A percentile compares a stretch with the other conserved stretches of the same genome.
These are phyloP conservation scores for Cabera pusaria DNA, from an alignment of 2,888 invertebrate species.

Conservation along the genomic window DNA sequence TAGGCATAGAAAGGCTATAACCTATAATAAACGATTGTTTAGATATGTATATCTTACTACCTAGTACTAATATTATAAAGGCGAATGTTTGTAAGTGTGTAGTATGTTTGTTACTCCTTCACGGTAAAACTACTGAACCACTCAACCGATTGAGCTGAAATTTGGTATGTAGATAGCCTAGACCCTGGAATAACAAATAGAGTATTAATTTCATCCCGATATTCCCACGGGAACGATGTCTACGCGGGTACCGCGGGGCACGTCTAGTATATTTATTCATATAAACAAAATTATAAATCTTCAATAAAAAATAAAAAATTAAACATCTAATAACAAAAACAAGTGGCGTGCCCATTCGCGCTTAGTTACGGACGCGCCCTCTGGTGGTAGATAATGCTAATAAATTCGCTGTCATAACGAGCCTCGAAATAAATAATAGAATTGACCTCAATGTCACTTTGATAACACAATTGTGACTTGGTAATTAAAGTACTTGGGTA, in stretches of 20 bases:
- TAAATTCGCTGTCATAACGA: constrained; percentile 53
- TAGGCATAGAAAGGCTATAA: too few relatives aligned
- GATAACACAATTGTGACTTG: constrained; percentile 9
- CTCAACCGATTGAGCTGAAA: too few relatives aligned
- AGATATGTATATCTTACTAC: too few relatives aligned
- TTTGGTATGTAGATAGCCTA: too few relatives aligned
- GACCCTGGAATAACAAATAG: too few relatives aligned
- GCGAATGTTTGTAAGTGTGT: too few relatives aligned
- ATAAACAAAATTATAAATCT: constrained; percentile 11
- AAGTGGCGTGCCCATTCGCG: constrained; percentile 55
- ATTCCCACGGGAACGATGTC: too few relatives aligned
- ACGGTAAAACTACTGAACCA: too few relatives aligned
- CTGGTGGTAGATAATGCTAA: constrained; percentile 43
- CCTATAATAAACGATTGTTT: too few relatives aligned
- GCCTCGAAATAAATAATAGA: constrained; percentile 36
- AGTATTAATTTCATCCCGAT: too few relatives aligned
- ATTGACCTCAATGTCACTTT: constrained; percentile 36
- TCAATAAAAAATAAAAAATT: constrained; percentile 40
- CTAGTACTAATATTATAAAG: too few relatives aligned
- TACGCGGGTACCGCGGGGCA: background rate
- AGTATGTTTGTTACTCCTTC: too few relatives aligned
- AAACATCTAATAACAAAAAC: constrained; percentile 47
- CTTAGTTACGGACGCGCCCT: constrained; percentile 47
- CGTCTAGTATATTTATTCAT: background rate
- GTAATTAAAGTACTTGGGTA: constrained; percentile 6